Percentiles rank a stretch among this genome's conserved stretches.
phyloP scores from a whole-genome alignment of 2,888 invertebrate species.

The Drosophila diplacantha region DNA sequence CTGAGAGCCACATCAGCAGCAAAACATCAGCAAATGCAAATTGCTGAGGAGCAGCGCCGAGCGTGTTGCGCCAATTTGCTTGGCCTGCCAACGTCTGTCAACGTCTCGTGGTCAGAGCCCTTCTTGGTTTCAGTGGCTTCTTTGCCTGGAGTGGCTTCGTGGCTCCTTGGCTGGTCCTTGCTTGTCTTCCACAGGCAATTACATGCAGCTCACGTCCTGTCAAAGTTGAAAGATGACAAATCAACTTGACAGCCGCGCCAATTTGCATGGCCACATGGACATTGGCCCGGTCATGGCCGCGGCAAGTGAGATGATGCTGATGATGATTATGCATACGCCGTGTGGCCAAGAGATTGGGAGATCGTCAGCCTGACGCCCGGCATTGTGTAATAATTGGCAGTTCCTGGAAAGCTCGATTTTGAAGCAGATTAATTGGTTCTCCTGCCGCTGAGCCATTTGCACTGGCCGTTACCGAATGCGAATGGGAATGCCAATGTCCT shows the following conservation, averaged over 20 bases:
- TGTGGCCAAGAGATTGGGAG: slow-evolving; percentile 26
- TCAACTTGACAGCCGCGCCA: slow-evolving; percentile 67
- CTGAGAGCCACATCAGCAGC: slow-evolving; percentile 14
- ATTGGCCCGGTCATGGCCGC: slow-evolving; percentile 1
- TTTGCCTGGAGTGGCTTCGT: neutral
- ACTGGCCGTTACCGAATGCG: slow-evolving; percentile 9
- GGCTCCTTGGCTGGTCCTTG: slow-evolving; percentile 27
- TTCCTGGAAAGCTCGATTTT: slow-evolving; percentile 65
- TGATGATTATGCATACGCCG: slow-evolving; percentile 27
- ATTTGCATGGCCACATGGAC: slow-evolving; percentile 68
- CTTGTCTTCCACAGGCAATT: slow-evolving; percentile 59
- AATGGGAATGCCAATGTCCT: slow-evolving; percentile 5
- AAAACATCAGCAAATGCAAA: slow-evolving; percentile 32
- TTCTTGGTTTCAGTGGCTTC: slow-evolving; percentile 33
- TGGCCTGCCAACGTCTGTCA: slow-evolving; percentile 64
- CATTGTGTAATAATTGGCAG: slow-evolving; percentile 72
- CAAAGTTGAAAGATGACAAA: slow-evolving; percentile 72
- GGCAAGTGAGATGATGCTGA: slow-evolving; percentile 38
- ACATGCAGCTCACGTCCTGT: slow-evolving; percentile 70
- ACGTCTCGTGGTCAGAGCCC: slow-evolving; percentile 43
- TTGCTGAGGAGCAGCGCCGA: slow-evolving; percentile 38
- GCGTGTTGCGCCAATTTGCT: slow-evolving; percentile 67
- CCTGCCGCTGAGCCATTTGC: slow-evolving; percentile 21
- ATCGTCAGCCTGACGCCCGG: slow-evolving; percentile 57
- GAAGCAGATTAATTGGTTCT: slow-evolving; percentile 66